Evolutionary conservation across 1,140 invertebrate species (phyloP), one percentile per base, ranked within the genome.

Genomic region (Heliconius himera): DNA sequence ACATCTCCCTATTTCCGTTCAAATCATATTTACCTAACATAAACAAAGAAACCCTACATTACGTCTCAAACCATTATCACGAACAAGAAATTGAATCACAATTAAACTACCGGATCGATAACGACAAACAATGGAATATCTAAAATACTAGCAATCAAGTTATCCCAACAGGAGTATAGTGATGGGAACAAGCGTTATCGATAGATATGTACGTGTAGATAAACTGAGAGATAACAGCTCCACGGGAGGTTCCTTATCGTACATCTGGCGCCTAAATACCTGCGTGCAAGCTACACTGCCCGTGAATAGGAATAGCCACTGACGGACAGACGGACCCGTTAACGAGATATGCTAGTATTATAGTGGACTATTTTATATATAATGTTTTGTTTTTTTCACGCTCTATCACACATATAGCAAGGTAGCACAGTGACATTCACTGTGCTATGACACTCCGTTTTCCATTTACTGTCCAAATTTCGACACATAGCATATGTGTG

Each of bases 191-290:
- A 81, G 71, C 78, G 60, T 81, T 81, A 79, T 82, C 81, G 81
- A 87, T 86, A 85, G 81, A 82, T 84, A 87, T n/a, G 60, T 66
- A 87, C 60, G 60, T 66, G 60, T 66, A 66, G 60, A 66, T 90
- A 84, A 82, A 83, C 81, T 81, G 76, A 77, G 20, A 80, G 84
- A 85, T 84, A 83, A 82, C 74, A 78, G 66, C 87, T 76, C 90
- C 74, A 83, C 88, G 85, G 90, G 89, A 73, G 85, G 82, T 81
- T 26, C 77, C 73, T 86, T 89, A 89, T 90, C 88, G 83, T 74
- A 74, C 75, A 90, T 91, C 90, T 90, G 91, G 92, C 92, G 92
- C 92, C 92, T 93, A 90, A 91, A 92, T 93, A 91, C 92, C 86
- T 88, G 77, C 82, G 73, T 82, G 83, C 83, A 84, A 84, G 81